Conservation (phyloP, 2,888 invertebrate genomes). For the Ophonus ardosiacus region DNA sequence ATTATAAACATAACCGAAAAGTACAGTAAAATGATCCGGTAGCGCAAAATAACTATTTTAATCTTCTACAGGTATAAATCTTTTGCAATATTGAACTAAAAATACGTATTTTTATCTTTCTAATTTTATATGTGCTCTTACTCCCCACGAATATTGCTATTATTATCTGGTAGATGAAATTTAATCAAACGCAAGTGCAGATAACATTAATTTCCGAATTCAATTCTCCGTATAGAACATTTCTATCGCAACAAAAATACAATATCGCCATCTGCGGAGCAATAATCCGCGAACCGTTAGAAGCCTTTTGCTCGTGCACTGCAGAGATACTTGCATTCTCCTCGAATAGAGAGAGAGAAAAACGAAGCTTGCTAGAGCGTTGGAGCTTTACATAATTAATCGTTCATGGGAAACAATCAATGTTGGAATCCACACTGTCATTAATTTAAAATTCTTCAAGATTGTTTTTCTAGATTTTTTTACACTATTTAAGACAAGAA, state of each 20-base stretch:
- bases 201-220: neutral
- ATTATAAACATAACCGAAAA: too few species aligned
- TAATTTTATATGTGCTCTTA: too few species aligned
- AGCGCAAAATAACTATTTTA: too few species aligned
- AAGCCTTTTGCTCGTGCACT: neutral
- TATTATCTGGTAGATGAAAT: neutral
- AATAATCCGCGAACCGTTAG: neutral
- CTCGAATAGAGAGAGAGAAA: neutral
- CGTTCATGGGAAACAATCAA: slow-evolving; percentile 60
- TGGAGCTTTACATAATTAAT: slow-evolving; percentile 59
- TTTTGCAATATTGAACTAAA: too few species aligned
- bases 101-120: too few species aligned
- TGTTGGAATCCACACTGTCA: neutral
- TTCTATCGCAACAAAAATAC: slow-evolving; percentile 22
- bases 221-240: neutral
- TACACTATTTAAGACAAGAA: too few species aligned
- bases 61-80: too few species aligned
- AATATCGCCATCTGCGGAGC: slow-evolving; percentile 17
- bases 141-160: neutral
- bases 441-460: neutral
- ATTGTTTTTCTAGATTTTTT: neutral
- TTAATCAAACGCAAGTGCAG: neutral
- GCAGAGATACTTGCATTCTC: neutral
- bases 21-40: too few species aligned
- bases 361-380: neutral